phyloP scores from a whole-genome alignment of 1,140 invertebrate genomes.

The Anthonomus grandis region DNA sequence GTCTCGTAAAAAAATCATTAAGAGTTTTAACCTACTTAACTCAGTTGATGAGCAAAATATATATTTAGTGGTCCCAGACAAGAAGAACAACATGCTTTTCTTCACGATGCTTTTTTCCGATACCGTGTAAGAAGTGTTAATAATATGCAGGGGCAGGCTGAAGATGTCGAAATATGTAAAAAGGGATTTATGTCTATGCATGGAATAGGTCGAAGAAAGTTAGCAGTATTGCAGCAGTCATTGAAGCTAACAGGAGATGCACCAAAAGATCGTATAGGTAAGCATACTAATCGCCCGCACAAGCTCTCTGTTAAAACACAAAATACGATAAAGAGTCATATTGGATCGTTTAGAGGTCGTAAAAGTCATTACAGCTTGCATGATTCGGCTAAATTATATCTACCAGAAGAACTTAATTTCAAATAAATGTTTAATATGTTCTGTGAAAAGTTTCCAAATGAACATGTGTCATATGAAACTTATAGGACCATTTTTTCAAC shows the following conservation, averaged over 20 bases:
- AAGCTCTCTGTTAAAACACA: constrained; percentile 9
- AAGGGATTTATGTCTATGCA: neutral
- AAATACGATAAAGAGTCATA: constrained; percentile 15
- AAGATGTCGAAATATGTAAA: neutral
- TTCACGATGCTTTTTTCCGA: neutral
- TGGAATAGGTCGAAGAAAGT: constrained; percentile 7
- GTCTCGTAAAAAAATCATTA: constrained; percentile 1
- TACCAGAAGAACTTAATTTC: constrained; percentile 20
- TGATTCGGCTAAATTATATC: constrained; percentile 14
- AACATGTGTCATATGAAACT: constrained; percentile 13
- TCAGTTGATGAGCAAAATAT: constrained; percentile 19
- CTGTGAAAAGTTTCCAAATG: constrained; percentile 6
- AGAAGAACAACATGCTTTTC: constrained; percentile 4
- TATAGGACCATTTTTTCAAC: constrained; percentile 14
- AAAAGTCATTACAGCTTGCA: constrained; percentile 17
- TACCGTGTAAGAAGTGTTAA: neutral
- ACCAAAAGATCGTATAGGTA: constrained; percentile 1
- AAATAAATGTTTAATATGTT: constrained; percentile 22
- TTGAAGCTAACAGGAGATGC: constrained; percentile 3
- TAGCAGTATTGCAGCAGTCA: constrained; percentile 2
- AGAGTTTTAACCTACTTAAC: constrained; percentile 10
- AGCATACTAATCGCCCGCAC: neutral
- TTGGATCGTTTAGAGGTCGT: constrained; percentile 13
- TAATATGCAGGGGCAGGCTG: neutral
- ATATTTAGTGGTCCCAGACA: constrained; percentile 19